Base-by-base conservation (phyloP, 2,113 vertebrate genomes). In the Stictonetta naevosa region DNA sequence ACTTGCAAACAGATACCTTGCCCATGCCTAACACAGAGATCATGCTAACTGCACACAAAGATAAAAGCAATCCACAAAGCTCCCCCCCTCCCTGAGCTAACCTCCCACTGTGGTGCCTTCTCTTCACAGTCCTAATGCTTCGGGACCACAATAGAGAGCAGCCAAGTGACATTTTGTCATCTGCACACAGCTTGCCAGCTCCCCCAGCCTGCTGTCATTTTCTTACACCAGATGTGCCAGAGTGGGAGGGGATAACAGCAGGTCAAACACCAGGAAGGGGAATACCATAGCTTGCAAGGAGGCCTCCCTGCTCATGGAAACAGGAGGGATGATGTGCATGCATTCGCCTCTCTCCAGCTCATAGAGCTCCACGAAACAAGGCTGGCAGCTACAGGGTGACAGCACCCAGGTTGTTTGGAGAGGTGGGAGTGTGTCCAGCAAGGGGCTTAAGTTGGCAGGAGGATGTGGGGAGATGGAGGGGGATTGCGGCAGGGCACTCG, bases 1-100 rank as follows among this genome's bases (percentile, higher is more conserved):
- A 3, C 6, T 1, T 1, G 46, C 42, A 56, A 64, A 10, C 36
- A 69, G 36, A 59, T 75, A 50, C 36, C 55, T 40, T 74, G 23
- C 40, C 50, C 31, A 19, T 81, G 55, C 13, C 80, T 88, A 67
- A 34, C 21, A 52, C 7, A 5, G 55, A 20, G 40, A 55, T 26
- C 2, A 0, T 2, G 8, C 19, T n/a, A 59, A 38, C 25, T 55
- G n/a, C 1, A 3, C 1, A 0, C 8, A 38, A 69, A 74, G 46
- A 50, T 59, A 50, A 83, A 66, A 78, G 46, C 8, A 2, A 19
- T 67, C 62, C 60, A 58, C 14, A 6, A 81, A 71, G 64, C 50
- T 75, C 36, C 44, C 19, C 11, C 14, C 26, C 26, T 75, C 52
- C 72, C 80, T n/a, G 55, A 81, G 31, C 23, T 25, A 50, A 46